Base-by-base conservation (phyloP, 2,113 vertebrate genomes). In the Mystacornis crossleyi region DNA sequence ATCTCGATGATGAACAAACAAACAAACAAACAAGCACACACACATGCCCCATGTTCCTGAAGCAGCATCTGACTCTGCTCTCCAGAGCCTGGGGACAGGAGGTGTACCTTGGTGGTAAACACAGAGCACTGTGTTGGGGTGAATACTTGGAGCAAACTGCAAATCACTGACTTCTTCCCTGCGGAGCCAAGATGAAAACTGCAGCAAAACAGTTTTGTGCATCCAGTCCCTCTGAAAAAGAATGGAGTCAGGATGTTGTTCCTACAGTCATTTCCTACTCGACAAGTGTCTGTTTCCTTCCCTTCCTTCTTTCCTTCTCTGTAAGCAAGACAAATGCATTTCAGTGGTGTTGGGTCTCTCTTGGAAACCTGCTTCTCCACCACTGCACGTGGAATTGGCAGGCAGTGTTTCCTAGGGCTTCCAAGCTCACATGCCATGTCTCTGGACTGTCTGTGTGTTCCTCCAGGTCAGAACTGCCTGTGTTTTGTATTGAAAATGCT, bases 1-100 rank as follows among this genome's bases (percentile, higher is more conserved):
- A 91, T 88, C 62, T 54, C 11, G 2, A 73, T 85, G 36, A 87
- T 81, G 94, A 91, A 91, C 70, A 95, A 95, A 89, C 81, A 94
- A 94, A 47, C 43, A 94, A 48, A 5, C 67, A 70, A 14, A 29
- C 21, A 57, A 6, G 8, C 28, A 11, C 28, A 66, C 24, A 20
- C 69, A 57, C 4, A 64, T 14, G 24, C 28, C n/a, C 45, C 0
- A 0, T 84, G 58, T 91, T 96, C 85, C 88, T 74, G 36, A 86
- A 89, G 85, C 6, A 14, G 42, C 81, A 88, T 93, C 75, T 85
- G 91, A 93, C 78, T 50, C 84, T 48, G 54, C 16, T 90, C 48
- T 89, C 47, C 65, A 86, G 86, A 89, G 66, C 62, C 65, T 0
- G 0, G 64, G 64, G 89, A 16, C 40, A 78, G 81, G 62, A 90